A percentile compares a stretch with the other conserved stretches of the same genome.
These are phyloP conservation scores for Gymnothorax javanicus DNA, from an alignment of 2,797 vertebrate genomes.

Conservation along the genomic window DNA sequence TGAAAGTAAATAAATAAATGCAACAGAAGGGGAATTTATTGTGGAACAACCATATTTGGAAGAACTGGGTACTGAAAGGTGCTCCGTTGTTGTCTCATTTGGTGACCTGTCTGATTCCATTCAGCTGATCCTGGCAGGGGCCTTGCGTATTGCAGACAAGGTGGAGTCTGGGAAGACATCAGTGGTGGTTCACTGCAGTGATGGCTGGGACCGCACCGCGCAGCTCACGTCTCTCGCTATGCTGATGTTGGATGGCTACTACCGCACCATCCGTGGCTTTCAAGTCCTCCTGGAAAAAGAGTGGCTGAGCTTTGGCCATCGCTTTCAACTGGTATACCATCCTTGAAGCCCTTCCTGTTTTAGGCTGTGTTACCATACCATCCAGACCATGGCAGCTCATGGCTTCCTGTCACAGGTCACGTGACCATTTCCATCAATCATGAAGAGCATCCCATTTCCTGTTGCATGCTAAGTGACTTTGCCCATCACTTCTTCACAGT, in stretches of 20 bases:
- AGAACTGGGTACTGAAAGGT: neutral
- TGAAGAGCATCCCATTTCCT: neutral
- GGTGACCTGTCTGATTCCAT: neutral
- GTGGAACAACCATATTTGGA: neutral
- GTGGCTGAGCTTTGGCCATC: slow-evolving; percentile 95
- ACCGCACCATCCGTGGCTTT: slow-evolving; percentile 88
- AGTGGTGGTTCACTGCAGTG: slow-evolving; percentile 94
- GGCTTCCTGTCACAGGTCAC: neutral
- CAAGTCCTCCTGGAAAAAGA: slow-evolving; percentile 95
- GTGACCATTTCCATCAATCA: neutral
- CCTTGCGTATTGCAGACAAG: slow-evolving; percentile 92
- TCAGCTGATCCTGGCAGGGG: slow-evolving; percentile 91
- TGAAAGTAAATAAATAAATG: neutral
- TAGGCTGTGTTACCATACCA: neutral
- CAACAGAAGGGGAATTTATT: no score
- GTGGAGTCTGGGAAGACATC: slow-evolving; percentile 96
- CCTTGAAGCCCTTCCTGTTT: neutral
- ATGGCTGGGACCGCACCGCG: slow-evolving; percentile 93
- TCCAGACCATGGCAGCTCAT: neutral
- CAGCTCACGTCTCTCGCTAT: slow-evolving; percentile 93
- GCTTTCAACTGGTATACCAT: slow-evolving; percentile 89
- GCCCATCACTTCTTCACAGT: neutral
- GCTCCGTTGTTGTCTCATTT: neutral
- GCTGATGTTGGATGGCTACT: slow-evolving; percentile 93
- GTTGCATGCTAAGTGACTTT: neutral